Base-by-base conservation (phyloP, 2,888 invertebrate species). In the Gasteruption jaculator region DNA sequence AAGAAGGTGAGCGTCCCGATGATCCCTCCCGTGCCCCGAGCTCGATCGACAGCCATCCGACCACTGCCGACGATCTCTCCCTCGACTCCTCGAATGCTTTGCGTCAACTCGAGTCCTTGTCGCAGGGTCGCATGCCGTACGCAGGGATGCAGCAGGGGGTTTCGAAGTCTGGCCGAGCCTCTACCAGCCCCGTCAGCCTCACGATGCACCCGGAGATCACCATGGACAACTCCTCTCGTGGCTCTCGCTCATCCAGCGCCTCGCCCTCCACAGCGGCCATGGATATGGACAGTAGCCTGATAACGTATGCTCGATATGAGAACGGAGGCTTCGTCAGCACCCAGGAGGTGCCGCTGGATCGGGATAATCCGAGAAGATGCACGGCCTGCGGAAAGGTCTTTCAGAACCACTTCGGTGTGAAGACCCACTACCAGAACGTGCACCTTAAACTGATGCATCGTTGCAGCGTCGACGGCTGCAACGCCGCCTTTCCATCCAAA, bases 401-500 rank as follows among this genome's bases (percentile, higher is more conserved):
- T 71, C 91, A 90, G 71, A 95, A 92, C 65, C 86, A 91, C 59
- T 93, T 92, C 65, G 87, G 90, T 35, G 83, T 94, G 16, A 94
- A 93, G 73, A 89, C 90, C 2, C 96, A 96, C 69, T 95, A 92
- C 71, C 93, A 93, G 75, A 94, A 91, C 71, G 89, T 91, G 7
- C 95, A 96, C 72, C 80, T 95, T 38, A 95, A 95, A 73, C 74
- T 94, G 45, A 91, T 93, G 86, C 94, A 94, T 73, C 90, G 89
- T 65, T 96, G 96, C 73, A 90, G 86, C 60, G 86, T 92, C 18
- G 93, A 93, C 52, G 93, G 94, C 1, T 96, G 96, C 69, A 89
- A 89, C 72, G 94, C 94, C 0, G 88, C 92, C 0, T 96, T 95
- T 68, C 89, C 92, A 4, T 93, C 94, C 1, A 94, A 92, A 66